Percentiles rank a stretch among this genome's conserved stretches.
phyloP scores from a whole-genome alignment of 2,888 invertebrate species.

The Ryuthela nishihirai region DNA sequence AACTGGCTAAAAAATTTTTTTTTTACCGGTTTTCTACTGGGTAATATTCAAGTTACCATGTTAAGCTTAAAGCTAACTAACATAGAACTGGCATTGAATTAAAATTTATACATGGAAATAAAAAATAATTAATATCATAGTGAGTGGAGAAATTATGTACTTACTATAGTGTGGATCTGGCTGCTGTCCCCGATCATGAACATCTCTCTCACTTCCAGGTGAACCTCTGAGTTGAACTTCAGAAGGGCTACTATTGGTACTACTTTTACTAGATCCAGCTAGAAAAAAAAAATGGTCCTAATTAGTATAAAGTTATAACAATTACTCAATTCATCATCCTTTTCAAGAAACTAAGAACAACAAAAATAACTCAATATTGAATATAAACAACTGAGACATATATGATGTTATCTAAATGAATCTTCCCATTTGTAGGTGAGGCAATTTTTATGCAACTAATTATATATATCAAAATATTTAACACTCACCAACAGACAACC shows the following conservation, averaged over 20 bases:
- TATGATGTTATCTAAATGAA: no score
- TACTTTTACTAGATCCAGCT: constrained; percentile 41
- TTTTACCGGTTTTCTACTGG: no score
- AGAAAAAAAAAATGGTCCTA: not conserved
- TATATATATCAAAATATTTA: constrained; percentile 1
- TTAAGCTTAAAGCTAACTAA: no score
- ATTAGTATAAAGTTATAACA: not conserved
- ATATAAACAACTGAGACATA: no score
- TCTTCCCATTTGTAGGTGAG: not conserved
- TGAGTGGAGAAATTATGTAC: no score
- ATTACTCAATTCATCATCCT: not conserved
- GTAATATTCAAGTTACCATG: no score
- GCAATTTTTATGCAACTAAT: not conserved
- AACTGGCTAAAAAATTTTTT: no score
- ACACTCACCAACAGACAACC: constrained; percentile 24
- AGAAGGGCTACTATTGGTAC: constrained; percentile 42
- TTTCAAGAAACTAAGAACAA: not conserved
- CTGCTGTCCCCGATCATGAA: constrained; percentile 30
- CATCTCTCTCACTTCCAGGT: constrained; percentile 54
- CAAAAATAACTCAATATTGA: no score
- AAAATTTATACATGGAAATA: not conserved
- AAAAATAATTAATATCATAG: not conserved
- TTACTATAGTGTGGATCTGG: constrained; percentile 36
- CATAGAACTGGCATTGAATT: not conserved
- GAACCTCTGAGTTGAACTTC: constrained; percentile 53